A percentile compares a stretch with the other conserved stretches of the same genome.
Conservation (phyloP, 2,888 invertebrate species). For the Pandemis cinnamomeana region DNA sequence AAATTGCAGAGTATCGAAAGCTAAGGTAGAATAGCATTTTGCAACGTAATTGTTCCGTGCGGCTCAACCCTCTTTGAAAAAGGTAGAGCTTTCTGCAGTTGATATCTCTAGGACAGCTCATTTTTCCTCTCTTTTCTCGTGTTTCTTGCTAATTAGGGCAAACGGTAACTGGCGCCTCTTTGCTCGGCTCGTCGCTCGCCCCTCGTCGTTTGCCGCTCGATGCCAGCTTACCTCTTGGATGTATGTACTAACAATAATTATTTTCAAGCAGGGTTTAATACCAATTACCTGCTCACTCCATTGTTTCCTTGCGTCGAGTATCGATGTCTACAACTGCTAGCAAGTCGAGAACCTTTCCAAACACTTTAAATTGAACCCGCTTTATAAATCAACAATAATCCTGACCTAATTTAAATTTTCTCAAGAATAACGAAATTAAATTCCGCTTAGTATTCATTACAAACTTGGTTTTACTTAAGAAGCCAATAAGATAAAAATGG, state of each 20-base stretch:
- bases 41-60: neutral
- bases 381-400: neutral
- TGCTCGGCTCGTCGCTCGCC: constrained; percentile 43
- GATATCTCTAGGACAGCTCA: constrained; percentile 44
- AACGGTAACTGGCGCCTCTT: constrained; percentile 42
- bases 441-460: constrained; percentile 4
- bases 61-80: constrained; percentile 23
- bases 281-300: constrained; percentile 71
- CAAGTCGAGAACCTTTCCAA: neutral
- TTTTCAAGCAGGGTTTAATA: constrained; percentile 68
- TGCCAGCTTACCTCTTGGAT: constrained; percentile 51
- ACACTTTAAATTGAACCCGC: neutral
- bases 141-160: constrained; percentile 71
- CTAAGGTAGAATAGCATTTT: neutral
- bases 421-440: constrained; percentile 1
- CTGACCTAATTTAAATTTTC: neutral
- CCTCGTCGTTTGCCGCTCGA: constrained; percentile 47
- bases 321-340: constrained; percentile 46
- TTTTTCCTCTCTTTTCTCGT: constrained; percentile 61
- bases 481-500: constrained; percentile 24
- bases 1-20: neutral
- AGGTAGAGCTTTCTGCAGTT: constrained; percentile 24
- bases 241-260: constrained; percentile 63
- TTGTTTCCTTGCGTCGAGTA: constrained; percentile 66
- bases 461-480: constrained; percentile 14